Evolutionary conservation across 2,888 invertebrate species (phyloP).

Genomic region (Stenolophus ochropezus): DNA sequence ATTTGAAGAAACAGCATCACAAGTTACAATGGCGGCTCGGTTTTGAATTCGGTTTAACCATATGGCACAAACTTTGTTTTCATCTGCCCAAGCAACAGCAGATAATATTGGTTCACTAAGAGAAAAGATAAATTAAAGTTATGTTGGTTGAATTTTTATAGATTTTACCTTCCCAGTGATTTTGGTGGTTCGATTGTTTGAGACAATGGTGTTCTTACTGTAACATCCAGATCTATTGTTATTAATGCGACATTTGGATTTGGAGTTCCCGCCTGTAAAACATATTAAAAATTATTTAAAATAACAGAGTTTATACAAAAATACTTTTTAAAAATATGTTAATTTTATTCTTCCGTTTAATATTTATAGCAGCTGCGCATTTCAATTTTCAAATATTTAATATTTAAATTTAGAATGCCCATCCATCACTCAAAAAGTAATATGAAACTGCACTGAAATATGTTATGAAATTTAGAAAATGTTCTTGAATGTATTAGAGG

Average conservation of each 20-base stretch:
- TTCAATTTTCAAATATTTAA: not conserved
- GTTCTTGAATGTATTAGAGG: too few relatives aligned
- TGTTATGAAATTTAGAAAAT: constrained; percentile 30
- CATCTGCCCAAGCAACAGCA: constrained; percentile 85
- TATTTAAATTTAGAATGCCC: not conserved
- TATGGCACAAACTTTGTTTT: constrained; percentile 81
- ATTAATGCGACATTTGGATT: constrained; percentile 81
- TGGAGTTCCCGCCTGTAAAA: constrained; percentile 77
- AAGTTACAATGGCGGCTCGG: constrained; percentile 73
- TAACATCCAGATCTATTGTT: constrained; percentile 75
- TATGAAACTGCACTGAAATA: not conserved
- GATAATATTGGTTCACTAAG: constrained; percentile 78
- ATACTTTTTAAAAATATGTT: not conserved
- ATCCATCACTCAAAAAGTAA: constrained; percentile 9
- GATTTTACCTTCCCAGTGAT: constrained; percentile 52
- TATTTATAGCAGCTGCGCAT: not conserved
- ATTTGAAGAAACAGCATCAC: constrained; percentile 63
- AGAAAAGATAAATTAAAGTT: constrained; percentile 49
- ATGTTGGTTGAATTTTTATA: not conserved
- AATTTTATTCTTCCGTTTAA: not conserved
- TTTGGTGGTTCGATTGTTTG: constrained; percentile 36
- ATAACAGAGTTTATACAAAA: not conserved
- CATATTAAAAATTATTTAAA: not conserved
- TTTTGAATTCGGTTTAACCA: constrained; percentile 96
- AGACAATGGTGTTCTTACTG: constrained; percentile 1